Evolutionary conservation across 2,797 vertebrate genomes (phyloP).

Genomic region (Protonibea diacanthus): DNA sequence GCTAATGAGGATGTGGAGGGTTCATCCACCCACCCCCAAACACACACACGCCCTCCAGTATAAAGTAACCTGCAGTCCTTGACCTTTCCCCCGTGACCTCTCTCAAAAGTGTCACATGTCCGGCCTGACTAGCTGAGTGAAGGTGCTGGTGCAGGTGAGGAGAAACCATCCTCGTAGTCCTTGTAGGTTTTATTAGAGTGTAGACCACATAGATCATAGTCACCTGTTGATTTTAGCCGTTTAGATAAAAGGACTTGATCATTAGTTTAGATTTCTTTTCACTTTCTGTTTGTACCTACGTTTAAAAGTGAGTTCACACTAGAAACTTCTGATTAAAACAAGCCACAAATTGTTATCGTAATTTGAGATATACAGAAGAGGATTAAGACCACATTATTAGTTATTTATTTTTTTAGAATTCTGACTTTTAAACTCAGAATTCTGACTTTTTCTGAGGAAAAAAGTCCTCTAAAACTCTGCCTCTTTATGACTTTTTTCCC

Average conservation of each 20-base stretch:
- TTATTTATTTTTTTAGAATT: too few species aligned
- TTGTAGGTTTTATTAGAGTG: slow-evolving; percentile 28
- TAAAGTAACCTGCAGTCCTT: slow-evolving; percentile 52
- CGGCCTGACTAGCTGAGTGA: slow-evolving; percentile 65
- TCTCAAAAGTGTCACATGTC: slow-evolving; percentile 62
- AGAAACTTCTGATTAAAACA: not conserved
- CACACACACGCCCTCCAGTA: slow-evolving; percentile 37
- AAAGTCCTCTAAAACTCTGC: too few species aligned
- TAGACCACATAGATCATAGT: not conserved
- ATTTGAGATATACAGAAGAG: too few species aligned
- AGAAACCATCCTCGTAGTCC: not conserved
- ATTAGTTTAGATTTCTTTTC: not conserved
- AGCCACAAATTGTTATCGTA: too few species aligned
- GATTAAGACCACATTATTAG: too few species aligned
- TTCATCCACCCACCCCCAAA: not conserved
- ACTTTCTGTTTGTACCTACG: not conserved
- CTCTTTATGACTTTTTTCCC: too few species aligned
- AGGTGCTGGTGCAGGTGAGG: slow-evolving; percentile 78
- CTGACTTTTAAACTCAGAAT: too few species aligned
- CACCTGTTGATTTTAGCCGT: not conserved
- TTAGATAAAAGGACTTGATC: not conserved
- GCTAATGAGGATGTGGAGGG: slow-evolving; percentile 70
- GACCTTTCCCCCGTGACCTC: slow-evolving; percentile 58
- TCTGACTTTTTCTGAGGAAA: too few species aligned
- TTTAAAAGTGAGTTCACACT: slow-evolving; percentile 6